A percentile compares a stretch with the other conserved stretches of the same genome.
phyloP scores from a whole-genome alignment of 2,888 invertebrate species.

The Philereme transversata region DNA sequence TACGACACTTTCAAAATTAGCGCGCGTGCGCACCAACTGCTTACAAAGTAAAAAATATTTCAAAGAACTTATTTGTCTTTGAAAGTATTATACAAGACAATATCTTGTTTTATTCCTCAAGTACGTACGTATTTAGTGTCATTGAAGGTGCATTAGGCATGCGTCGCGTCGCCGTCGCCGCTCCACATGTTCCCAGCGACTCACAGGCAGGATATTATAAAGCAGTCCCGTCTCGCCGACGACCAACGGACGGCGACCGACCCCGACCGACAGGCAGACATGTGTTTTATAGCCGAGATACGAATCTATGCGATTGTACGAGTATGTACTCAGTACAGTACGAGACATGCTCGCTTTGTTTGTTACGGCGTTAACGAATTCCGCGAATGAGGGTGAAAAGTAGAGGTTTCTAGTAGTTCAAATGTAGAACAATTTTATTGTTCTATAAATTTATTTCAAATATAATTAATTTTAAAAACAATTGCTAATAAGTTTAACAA shows the following conservation, averaged over 20 bases:
- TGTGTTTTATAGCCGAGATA: conserved; percentile 16
- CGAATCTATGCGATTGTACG: conserved; percentile 4
- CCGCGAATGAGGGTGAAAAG: background rate
- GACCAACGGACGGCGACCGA: background rate
- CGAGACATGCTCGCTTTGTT: background rate
- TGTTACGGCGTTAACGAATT: background rate
- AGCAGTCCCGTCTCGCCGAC: conserved; percentile 11
- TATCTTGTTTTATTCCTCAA: background rate
- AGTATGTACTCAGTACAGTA: background rate
- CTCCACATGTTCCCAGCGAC: conserved; percentile 4
- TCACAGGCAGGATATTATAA: conserved; percentile 21
- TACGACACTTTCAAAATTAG: no score
- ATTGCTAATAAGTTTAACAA: no score
- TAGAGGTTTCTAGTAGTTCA: no score
- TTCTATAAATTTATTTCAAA: no score
- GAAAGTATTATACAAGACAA: no score
- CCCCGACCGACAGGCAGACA: conserved; percentile 4
- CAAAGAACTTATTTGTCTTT: no score
- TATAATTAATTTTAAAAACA: no score
- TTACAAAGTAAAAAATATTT: no score
- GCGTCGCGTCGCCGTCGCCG: background rate
- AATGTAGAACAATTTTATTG: no score
- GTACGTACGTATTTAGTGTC: background rate
- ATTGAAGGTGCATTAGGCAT: background rate
- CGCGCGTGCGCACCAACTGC: no score